Conservation (phyloP, 2,797 vertebrate species). For the Acipenser ruthenus region DNA sequence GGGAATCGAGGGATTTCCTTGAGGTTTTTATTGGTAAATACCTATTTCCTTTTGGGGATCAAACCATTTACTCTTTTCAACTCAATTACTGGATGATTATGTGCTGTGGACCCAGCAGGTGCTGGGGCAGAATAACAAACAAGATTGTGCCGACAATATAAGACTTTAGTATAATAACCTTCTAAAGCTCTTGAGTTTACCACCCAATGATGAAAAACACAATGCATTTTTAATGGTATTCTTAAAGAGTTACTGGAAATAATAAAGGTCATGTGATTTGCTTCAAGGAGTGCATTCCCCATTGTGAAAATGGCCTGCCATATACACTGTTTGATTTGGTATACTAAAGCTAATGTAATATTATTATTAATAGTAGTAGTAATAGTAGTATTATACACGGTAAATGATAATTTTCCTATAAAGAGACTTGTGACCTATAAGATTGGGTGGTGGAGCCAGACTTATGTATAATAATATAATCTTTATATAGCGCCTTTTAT, state of each 20-base stretch:
- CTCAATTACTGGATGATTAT: constrained; percentile 52
- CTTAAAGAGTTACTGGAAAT: neutral
- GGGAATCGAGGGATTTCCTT: constrained; percentile 54
- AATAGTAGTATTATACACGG: no score
- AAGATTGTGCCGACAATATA: constrained; percentile 25
- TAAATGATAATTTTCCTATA: no score
- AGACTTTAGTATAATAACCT: constrained; percentile 26
- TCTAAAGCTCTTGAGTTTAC: constrained; percentile 31
- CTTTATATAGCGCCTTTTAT: no score
- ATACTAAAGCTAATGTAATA: no score
- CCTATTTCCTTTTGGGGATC: constrained; percentile 57
- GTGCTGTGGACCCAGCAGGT: constrained; percentile 41
- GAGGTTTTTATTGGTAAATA: constrained; percentile 58
- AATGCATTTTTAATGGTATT: neutral
- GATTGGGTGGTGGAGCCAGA: no score
- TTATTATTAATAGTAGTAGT: no score
- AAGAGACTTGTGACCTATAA: no score
- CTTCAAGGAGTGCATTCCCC: no score
- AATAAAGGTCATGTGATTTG: neutral
- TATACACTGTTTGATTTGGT: no score
- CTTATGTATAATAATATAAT: no score
- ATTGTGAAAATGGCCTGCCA: no score
- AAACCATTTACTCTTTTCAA: constrained; percentile 49
- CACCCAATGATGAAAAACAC: constrained; percentile 3
- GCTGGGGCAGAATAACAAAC: constrained; percentile 36